Percentiles rank a stretch among this genome's conserved stretches.
Conservation (phyloP, 2,113 vertebrate genomes). For the Cololabis saira region DNA sequence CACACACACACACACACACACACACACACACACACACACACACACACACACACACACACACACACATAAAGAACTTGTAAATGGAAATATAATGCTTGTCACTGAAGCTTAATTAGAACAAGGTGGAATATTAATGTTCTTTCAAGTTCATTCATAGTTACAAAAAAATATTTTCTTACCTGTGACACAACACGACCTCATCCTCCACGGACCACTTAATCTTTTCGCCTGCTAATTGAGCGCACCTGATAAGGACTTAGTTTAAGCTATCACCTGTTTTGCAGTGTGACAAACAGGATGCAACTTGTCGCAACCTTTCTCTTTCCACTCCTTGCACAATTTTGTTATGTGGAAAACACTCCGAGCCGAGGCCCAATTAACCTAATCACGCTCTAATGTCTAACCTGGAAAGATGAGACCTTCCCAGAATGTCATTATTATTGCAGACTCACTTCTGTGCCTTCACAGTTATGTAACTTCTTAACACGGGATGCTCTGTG, state of each 20-base stretch:
- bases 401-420: background rate
- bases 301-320: conserved; percentile 4
- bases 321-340: conserved; percentile 24
- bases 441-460: conserved; percentile 24
- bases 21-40: no score
- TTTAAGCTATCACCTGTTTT: conserved; percentile 20
- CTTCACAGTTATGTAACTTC: conserved; percentile 36
- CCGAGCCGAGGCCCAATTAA: conserved; percentile 1
- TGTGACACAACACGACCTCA: conserved; percentile 53
- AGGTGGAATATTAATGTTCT: conserved; percentile 37
- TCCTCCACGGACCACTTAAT: conserved; percentile 44
- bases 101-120: conserved; percentile 48
- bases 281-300: conserved; percentile 53
- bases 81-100: conserved; percentile 55
- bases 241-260: conserved; percentile 44
- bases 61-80: conserved; percentile 18
- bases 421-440: conserved; percentile 12
- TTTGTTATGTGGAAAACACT: conserved; percentile 22
- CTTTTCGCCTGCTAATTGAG: conserved; percentile 45
- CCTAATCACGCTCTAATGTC: conserved; percentile 6
- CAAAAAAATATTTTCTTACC: conserved; percentile 45
- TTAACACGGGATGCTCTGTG: conserved; percentile 35
- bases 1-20: no score
- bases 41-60: no score
- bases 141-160: conserved; percentile 22